phyloP scores from a whole-genome alignment of 2,113 vertebrate genomes.

The Elephantulus edwardii region DNA sequence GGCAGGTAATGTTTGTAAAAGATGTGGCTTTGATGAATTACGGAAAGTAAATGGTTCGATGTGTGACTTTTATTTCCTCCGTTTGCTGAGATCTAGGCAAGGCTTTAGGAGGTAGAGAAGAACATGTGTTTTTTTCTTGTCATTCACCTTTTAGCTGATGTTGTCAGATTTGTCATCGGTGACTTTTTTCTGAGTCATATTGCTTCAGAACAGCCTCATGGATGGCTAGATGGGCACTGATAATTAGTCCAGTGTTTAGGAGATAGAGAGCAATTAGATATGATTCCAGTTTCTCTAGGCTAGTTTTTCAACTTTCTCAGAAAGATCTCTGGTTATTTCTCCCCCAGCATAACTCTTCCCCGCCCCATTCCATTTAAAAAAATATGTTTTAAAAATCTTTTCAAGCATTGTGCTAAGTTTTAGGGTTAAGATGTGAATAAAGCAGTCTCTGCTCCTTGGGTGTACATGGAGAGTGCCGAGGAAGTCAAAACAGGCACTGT shows the following conservation, averaged over 20 bases:
- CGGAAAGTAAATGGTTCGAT: neutral
- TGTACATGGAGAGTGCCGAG: neutral
- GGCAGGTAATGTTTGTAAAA: slow-evolving; percentile 60
- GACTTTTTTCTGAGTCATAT: neutral
- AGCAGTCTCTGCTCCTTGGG: neutral
- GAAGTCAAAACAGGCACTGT: neutral
- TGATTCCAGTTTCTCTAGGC: neutral
- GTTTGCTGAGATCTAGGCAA: slow-evolving; percentile 39
- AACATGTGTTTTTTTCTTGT: neutral
- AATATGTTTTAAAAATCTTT: neutral
- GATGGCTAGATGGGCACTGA: neutral
- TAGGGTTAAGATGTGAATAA: neutral
- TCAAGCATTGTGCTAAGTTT: neutral
- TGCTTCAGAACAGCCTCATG: neutral
- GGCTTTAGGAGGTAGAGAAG: neutral
- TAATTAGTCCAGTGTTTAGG: neutral
- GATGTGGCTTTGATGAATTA: slow-evolving; percentile 48
- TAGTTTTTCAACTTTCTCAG: neutral
- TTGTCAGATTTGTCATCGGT: neutral
- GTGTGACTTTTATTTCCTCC: slow-evolving; percentile 57
- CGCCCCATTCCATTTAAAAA: no score
- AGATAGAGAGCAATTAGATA: neutral
- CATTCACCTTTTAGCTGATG: neutral
- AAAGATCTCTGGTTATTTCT: neutral
- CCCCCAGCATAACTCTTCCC: no score